Conservation (phyloP, 1,140 invertebrate species). For the Drosophila dunni region DNA sequence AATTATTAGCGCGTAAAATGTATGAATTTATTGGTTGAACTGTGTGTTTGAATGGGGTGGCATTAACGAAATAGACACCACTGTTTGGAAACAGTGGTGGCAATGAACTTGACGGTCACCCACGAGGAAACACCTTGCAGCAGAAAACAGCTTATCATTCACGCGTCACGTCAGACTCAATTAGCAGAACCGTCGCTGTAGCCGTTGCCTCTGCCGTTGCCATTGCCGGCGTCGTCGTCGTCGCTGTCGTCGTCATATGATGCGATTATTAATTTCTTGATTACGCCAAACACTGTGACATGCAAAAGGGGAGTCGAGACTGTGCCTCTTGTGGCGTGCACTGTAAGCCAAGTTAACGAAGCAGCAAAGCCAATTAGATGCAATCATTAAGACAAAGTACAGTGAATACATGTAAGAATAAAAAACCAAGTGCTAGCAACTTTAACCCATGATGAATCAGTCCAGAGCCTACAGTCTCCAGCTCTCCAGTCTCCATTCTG, state of each 20-base stretch:
- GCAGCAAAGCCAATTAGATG: constrained; percentile 81
- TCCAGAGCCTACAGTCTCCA: constrained; percentile 9
- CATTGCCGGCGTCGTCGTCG: constrained; percentile 1
- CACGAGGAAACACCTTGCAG: constrained; percentile 51
- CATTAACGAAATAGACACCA: constrained; percentile 2
- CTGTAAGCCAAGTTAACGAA: constrained; percentile 77
- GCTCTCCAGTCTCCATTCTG: neutral
- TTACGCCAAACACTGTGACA: constrained; percentile 58
- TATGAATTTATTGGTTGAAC: constrained; percentile 50
- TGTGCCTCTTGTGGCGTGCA: constrained; percentile 54
- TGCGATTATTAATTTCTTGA: constrained; percentile 83
- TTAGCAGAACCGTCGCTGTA: constrained; percentile 58
- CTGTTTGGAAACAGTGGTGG: constrained; percentile 40
- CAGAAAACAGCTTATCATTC: constrained; percentile 60
- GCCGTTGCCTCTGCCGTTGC: constrained; percentile 8
- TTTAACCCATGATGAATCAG: constrained; percentile 48
- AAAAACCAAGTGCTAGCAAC: neutral
- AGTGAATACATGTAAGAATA: constrained; percentile 1
- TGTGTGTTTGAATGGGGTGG: constrained; percentile 21
- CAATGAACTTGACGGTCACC: constrained; percentile 70
- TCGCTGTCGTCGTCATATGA: constrained; percentile 53
- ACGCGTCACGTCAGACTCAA: constrained; percentile 77
- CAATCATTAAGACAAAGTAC: constrained; percentile 62
- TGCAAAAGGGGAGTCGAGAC: constrained; percentile 33
- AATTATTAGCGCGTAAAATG: constrained; percentile 40